Conservation (phyloP, 2,797 vertebrate genomes). For the Gymnothorax reevesii region DNA sequence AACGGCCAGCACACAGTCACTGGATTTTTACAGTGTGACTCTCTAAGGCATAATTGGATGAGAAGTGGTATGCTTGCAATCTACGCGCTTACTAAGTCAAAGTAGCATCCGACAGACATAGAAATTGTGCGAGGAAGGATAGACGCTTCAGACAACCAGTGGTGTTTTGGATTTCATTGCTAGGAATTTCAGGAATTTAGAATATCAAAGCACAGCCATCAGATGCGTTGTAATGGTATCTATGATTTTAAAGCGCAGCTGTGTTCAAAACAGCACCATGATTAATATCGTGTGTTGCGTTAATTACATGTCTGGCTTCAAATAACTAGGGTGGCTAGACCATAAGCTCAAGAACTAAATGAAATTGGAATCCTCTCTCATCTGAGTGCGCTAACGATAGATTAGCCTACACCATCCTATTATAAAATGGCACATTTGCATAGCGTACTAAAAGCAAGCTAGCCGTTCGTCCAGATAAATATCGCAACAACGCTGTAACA, state of each 20-base stretch:
- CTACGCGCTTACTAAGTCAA: background rate
- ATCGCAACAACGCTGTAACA: conserved; percentile 25
- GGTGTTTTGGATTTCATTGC: conserved; percentile 11
- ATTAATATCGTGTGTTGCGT: conserved; percentile 11
- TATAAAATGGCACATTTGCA: conserved; percentile 39
- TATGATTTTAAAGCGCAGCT: conserved; percentile 20
- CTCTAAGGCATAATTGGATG: conserved; percentile 3
- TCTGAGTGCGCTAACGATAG: background rate
- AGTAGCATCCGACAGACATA: background rate
- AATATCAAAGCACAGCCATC: conserved; percentile 32
- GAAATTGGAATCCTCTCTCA: conserved; percentile 13
- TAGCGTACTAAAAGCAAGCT: conserved; percentile 21
- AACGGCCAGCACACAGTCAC: conserved; percentile 24
- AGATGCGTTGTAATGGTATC: conserved; percentile 26
- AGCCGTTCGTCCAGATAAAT: conserved; percentile 21
- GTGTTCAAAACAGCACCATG: conserved; percentile 21
- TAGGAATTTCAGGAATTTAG: conserved; percentile 28
- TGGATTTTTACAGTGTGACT: conserved; percentile 37
- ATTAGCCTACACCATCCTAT: background rate
- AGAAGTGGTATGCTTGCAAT: conserved; percentile 2
- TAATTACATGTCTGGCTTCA: conserved; percentile 19
- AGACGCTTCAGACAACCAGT: conserved; percentile 23
- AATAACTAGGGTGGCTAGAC: conserved; percentile 19
- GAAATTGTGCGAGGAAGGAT: conserved; percentile 10
- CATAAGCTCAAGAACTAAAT: conserved; percentile 12